Base-by-base conservation (phyloP, 37 sponge, comb jelly and placozoan species). In the Ianthella basta region DNA sequence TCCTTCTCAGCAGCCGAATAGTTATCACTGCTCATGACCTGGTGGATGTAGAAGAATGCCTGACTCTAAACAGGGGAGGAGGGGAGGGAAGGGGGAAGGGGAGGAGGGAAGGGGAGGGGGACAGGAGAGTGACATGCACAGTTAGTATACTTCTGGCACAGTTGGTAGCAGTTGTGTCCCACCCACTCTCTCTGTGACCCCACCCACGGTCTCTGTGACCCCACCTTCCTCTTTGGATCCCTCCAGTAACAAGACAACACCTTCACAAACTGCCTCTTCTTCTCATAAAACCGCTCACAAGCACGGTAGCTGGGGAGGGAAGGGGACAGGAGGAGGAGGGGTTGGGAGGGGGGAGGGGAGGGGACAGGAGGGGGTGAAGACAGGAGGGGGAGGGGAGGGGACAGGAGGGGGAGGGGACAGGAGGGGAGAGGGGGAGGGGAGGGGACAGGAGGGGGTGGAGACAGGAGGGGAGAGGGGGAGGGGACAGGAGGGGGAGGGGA, bases 201-300 rank as follows among this genome's bases (percentile, higher is more conserved):
- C n/a, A n/a, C n/a, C n/a, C n/a, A n/a, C n/a, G n/a, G n/a, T n/a
- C n/a, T n/a, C n/a, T n/a, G n/a, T n/a, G n/a, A n/a, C n/a, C n/a
- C 50, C 38, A 93, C 94, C 72, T 83, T 86, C 75, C 95, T 79
- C 55, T 67, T 67, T 15, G 82, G 86, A 59, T 94, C 95, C 29
- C 90, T 60, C 37, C 87, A 66, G 59, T 94, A 94, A 68, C 95
- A 94, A 18, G 95, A 94, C 35, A 94, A 72, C 19, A 94, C 93
- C 64, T 92, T 91, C 2, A 68, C 90, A 83, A 91, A 94, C 50
- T 91, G 84, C 39, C 92, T 64, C 60, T 82, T 88, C 72, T 86
- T 91, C 33, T 91, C 89, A 59, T 94, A 94, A 37, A 94, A 50
- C 50, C 81, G 40, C 85, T 94, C 92, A 80, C 92, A 91, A 6